A percentile compares a stretch with the other conserved stretches of the same genome.
phyloP scores from a whole-genome alignment of 2,113 vertebrate genomes.

The Rallus limicola region DNA sequence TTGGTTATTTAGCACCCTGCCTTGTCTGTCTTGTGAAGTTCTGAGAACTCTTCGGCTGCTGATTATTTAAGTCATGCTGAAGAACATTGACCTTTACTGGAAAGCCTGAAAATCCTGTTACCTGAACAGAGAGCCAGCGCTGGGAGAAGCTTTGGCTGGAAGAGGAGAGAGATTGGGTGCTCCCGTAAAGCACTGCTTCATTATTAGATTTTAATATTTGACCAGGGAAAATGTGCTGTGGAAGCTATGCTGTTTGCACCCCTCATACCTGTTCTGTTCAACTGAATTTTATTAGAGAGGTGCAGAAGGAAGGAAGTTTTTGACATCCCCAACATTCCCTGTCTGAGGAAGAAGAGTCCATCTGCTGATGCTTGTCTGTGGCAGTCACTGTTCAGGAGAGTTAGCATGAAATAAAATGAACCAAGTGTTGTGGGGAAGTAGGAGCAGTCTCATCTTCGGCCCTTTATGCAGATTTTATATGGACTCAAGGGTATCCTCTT shows the following conservation, averaged over 20 bases:
- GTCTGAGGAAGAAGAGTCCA: background rate
- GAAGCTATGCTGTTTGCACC: background rate
- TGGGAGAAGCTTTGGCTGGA: background rate
- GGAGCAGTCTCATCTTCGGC: background rate
- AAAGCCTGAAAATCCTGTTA: background rate
- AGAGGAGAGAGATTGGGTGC: background rate
- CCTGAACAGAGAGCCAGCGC: background rate
- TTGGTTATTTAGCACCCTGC: constrained; percentile 23
- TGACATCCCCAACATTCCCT: background rate
- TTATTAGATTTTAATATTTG: background rate
- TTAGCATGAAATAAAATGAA: background rate
- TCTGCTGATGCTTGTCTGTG: background rate
- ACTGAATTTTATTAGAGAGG: background rate
- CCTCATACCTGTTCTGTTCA: background rate
- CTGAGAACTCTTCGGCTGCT: background rate
- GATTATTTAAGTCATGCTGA: background rate
- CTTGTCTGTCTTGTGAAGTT: background rate
- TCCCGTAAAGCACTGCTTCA: background rate
- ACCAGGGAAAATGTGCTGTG: background rate
- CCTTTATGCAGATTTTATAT: background rate
- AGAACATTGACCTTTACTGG: background rate
- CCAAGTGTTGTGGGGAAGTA: background rate
- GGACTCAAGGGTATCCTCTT: background rate
- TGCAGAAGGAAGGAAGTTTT: background rate
- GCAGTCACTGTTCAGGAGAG: background rate